Evolutionary conservation across 1,140 invertebrate species (phyloP).

Genomic region (Pristionchus pacificus): DNA sequence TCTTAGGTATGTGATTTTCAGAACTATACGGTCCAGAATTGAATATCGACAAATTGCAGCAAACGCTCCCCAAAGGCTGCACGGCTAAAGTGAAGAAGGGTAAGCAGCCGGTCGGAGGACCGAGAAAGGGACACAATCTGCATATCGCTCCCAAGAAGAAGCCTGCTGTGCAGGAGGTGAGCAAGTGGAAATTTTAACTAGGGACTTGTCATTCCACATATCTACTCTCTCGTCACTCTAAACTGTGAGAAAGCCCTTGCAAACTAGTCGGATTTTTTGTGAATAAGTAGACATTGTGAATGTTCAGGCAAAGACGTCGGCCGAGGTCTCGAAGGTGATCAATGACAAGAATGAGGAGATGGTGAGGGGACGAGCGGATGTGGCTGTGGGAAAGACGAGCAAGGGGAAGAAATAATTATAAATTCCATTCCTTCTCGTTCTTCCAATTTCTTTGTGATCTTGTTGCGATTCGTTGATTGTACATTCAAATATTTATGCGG

Average conservation of each 20-base stretch:
- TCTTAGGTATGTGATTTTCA: no score
- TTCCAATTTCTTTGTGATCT: no score
- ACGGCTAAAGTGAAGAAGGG: constrained; percentile 39
- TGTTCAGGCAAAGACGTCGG: constrained; percentile 36
- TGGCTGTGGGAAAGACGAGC: constrained; percentile 43
- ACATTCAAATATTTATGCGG: no score
- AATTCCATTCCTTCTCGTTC: no score
- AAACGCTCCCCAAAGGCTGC: constrained; percentile 36
- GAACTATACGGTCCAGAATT: no score
- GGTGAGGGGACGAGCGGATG: constrained; percentile 35
- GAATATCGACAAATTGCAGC: no score
- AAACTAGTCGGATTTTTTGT: constrained; percentile 10
- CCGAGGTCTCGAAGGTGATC: constrained; percentile 39
- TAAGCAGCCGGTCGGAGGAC: constrained; percentile 21
- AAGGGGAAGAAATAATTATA: no score
- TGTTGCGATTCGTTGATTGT: no score
- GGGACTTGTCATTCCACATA: background rate
- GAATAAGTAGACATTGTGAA: constrained; percentile 7
- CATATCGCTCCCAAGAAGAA: constrained; percentile 31
- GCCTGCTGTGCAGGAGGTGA: constrained; percentile 19
- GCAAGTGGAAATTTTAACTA: background rate
- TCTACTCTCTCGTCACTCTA: background rate
- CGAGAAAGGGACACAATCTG: constrained; percentile 26
- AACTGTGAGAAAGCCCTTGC: constrained; percentile 25
- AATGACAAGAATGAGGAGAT: constrained; percentile 46